Evolutionary conservation across 1,140 invertebrate genomes (phyloP).

Genomic region (Hesperophylax magnus): DNA sequence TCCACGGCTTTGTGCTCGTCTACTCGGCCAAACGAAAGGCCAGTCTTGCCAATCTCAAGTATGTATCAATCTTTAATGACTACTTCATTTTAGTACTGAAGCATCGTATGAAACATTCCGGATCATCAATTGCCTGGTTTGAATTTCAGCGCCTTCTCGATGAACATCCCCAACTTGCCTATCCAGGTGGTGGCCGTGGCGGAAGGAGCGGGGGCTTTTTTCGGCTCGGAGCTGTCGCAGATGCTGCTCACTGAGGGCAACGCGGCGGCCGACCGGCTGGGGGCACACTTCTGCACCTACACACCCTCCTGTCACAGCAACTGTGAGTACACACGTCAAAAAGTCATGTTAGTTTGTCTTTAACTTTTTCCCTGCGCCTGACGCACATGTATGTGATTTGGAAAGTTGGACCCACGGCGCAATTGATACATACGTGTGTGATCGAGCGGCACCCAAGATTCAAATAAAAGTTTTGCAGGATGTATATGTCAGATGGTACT

Average conservation of each 20-base stretch:
- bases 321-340: conserved; percentile 72
- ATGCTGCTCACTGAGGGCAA: conserved; percentile 94
- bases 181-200: conserved; percentile 96
- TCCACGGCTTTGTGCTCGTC: conserved; percentile 96
- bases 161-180: conserved; percentile 94
- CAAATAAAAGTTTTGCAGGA: too few species aligned
- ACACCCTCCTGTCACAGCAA: conserved; percentile 86
- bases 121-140: background rate
- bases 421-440: too few species aligned
- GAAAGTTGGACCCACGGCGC: too few species aligned
- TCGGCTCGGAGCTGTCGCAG: conserved; percentile 90
- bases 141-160: conserved; percentile 87
- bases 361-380: too few species aligned
- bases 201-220: conserved; percentile 90
- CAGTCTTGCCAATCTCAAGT: conserved; percentile 93
- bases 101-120: background rate
- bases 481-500: too few species aligned
- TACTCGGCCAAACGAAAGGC: conserved; percentile 97
- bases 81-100: too few species aligned
- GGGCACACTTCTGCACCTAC: conserved; percentile 93
- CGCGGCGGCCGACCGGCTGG: conserved; percentile 91
- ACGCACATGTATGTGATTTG: too few species aligned
- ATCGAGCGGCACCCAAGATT: too few species aligned
- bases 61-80: conserved; percentile 59
- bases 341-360: background rate